These are phyloP conservation scores for Xestia ashworthii DNA, from an alignment of 2,888 invertebrate species.

Conservation along the genomic window DNA sequence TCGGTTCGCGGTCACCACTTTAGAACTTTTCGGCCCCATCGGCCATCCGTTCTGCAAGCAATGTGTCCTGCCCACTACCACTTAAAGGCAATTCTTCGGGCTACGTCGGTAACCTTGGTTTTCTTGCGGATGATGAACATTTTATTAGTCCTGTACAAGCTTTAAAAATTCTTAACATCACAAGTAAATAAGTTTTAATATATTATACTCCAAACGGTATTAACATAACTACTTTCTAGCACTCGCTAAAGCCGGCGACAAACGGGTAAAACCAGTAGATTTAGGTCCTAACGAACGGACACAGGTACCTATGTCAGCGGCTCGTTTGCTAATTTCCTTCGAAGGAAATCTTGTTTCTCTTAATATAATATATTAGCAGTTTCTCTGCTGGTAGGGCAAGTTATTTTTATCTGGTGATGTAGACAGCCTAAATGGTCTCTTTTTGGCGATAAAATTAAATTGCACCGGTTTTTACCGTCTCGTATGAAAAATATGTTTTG, in stretches of 20 bases:
- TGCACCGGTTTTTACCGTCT: background rate
- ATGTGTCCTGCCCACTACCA: too few species aligned
- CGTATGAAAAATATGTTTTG: background rate
- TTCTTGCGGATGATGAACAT: background rate
- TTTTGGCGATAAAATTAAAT: constrained; percentile 1
- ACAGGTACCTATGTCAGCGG: constrained; percentile 13
- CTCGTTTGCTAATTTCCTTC: constrained; percentile 48
- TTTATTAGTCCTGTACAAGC: background rate
- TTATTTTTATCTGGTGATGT: constrained; percentile 3
- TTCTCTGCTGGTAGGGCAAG: constrained; percentile 33
- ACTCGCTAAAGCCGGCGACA: constrained; percentile 27
- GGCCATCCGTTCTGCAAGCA: too few species aligned
- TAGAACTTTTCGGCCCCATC: too few species aligned
- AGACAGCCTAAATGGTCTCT: background rate
- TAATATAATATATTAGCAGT: constrained; percentile 34
- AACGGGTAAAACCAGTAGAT: constrained; percentile 55
- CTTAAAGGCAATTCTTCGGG: too few species aligned
- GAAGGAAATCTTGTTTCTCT: constrained; percentile 40
- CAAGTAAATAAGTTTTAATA: constrained; percentile 32
- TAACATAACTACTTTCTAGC: constrained; percentile 61
- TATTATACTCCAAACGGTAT: constrained; percentile 24
- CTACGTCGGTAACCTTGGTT: too few species aligned
- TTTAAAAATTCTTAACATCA: background rate
- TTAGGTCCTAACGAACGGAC: constrained; percentile 38
- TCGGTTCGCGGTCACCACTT: too few species aligned